Evolutionary conservation across 2,113 vertebrate genomes (phyloP), one percentile per base, ranked within the genome.

Genomic region (Thalassoma bifasciatum): DNA sequence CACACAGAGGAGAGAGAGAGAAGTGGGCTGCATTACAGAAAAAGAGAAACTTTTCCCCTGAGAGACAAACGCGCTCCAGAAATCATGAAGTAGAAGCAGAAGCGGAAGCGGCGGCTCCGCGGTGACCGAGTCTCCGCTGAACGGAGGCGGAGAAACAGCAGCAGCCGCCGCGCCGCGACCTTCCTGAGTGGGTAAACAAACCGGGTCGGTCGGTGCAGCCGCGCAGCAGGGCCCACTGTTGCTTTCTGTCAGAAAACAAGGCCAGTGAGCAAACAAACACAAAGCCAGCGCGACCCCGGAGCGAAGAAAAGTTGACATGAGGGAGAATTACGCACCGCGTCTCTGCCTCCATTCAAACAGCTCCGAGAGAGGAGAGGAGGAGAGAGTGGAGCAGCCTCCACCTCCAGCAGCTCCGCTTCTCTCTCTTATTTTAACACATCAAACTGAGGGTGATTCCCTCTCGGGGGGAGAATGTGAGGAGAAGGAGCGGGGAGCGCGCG

Each of bases 331-430:
- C 77, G 77, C 79, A 53, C 49, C 51, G 66, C 63, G 38, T 30
- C 56, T 23, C 62, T 17, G 21, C 37, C 77, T 70, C 72, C 86
- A 84, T 88, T 88, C 86, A 88, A 81, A 86, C 82, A n/a, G n/a
- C n/a, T n/a, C n/a, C n/a, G n/a, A n/a, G n/a, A n/a, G n/a, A n/a
- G n/a, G n/a, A n/a, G n/a, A n/a, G n/a, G n/a, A n/a, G n/a, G n/a
- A n/a, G n/a, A n/a, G n/a, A n/a, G n/a, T n/a, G n/a, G n/a, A n/a
- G n/a, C n/a, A n/a, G n/a, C n/a, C 30, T 30, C 30, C 30, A 30
- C 30, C 30, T 30, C 30, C 30, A 30, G 30, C n/a, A 30, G 30
- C 30, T 6, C 30, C 30, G n/a, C 6, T 30, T 30, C 3, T 30
- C 30, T 6, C 30, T 6, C 6, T 3, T 4, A 30, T 30, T 4